Evolutionary conservation across 2,797 vertebrate species (phyloP), one percentile per base, ranked within the genome.

Genomic region (Rhadinocentrus ornatus): DNA sequence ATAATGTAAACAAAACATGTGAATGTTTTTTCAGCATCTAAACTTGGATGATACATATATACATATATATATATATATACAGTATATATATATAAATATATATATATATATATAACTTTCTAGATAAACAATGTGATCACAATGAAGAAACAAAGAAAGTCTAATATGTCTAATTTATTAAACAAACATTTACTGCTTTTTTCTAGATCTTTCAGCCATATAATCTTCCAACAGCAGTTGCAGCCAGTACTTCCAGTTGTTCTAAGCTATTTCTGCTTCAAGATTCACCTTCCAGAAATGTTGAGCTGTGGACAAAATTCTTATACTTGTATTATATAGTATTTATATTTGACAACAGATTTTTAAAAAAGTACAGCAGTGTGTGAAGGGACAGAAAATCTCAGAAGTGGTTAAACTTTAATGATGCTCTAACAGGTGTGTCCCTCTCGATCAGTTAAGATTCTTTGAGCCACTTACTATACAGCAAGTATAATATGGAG

Each of bases 371-470:
- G 15, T 27, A 31, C 58, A 26, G 31, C 29, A 37, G 4, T 1
- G 32, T 62, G n/a, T 4, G n/a, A 39, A 53, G 50, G 62, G 66
- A 56, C 27, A 48, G 59, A 46, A 57, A 58, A 22, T 52, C 20
- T 71, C 60, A 46, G 26, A 63, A 73, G 62, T 83, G 46, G 12
- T 90, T 74, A 81, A 88, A 77, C 59, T 83, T 75, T 75, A 77
- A 75, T 86, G 76, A 75, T 5, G 69, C 53, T 72, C 56, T 72
- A 78, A 37, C 57, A 46, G 67, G 20, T 55, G 6, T 29, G 70
- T 84, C 78, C 63, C 82, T 76, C 66, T 71, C 74, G 65, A 84
- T 84, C 79, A 75, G 57, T 84, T 76, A 67, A 75, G 72, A 75
- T 48, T 69, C 59, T 72, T 67, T 75, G 78, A 75, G 67, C 37